Percentiles rank a stretch among this genome's conserved stretches.
Evolutionary conservation across 2,797 vertebrate genomes (phyloP).

Genomic region (Poeciliopsis paucimaculata): DNA sequence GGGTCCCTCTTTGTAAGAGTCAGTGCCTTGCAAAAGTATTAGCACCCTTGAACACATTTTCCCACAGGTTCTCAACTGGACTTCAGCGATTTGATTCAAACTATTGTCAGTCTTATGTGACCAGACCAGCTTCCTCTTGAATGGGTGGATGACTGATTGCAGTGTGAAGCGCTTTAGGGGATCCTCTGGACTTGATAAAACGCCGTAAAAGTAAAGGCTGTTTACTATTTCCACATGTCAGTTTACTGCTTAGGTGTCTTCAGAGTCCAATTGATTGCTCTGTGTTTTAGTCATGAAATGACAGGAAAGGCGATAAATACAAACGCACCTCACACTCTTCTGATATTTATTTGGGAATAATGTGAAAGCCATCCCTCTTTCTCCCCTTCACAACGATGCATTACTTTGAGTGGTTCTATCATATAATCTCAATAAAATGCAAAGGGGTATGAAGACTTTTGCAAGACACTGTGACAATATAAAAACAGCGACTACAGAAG

Average conservation of each 20-base stretch:
- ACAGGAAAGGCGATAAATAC: background rate
- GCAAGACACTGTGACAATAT: background rate
- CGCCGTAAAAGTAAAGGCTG: too few relatives aligned
- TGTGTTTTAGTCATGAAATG: background rate
- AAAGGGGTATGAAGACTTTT: background rate
- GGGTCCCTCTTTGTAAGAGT: conserved; percentile 1
- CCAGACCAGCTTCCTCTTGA: background rate
- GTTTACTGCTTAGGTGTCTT: background rate
- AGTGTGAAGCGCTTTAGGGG: too few relatives aligned
- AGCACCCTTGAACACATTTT: background rate
- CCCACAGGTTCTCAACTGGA: background rate
- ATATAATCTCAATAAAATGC: background rate
- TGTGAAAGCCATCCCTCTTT: background rate
- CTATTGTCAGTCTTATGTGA: background rate
- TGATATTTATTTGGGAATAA: background rate
- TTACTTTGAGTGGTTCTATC: background rate
- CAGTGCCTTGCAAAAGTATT: background rate
- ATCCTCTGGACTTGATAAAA: too few relatives aligned
- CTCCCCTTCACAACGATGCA: background rate
- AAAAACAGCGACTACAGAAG: conserved; percentile 13
- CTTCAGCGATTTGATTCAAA: background rate
- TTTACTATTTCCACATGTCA: background rate
- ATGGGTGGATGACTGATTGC: too few relatives aligned
- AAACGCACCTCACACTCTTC: background rate
- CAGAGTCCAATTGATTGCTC: background rate